phyloP scores from a whole-genome alignment of 2,797 vertebrate species.

The Odontamblyopus rebecca region DNA sequence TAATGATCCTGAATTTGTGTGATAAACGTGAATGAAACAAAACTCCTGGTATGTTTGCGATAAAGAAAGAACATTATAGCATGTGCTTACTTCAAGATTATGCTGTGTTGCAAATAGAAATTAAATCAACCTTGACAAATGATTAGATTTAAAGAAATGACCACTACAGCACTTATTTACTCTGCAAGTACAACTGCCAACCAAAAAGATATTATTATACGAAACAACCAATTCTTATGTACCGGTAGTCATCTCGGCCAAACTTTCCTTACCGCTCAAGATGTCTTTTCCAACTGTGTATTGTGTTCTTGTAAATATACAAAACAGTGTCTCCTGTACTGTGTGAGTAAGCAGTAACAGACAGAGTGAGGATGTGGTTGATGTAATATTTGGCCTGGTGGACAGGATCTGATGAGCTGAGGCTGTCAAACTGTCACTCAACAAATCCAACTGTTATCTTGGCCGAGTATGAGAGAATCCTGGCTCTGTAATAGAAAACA shows the following conservation, averaged over 20 bases:
- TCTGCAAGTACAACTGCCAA: too few species aligned
- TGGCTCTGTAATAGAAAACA: conserved; percentile 6
- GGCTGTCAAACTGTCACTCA: conserved; percentile 51
- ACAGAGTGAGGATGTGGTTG: conserved; percentile 42
- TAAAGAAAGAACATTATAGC: too few species aligned
- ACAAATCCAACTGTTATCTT: conserved; percentile 43
- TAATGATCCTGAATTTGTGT: too few species aligned
- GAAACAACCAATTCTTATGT: neutral
- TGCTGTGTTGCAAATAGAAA: too few species aligned
- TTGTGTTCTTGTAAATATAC: neutral
- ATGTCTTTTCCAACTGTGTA: neutral
- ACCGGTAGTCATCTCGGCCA: too few species aligned
- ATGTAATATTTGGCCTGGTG: conserved; percentile 50
- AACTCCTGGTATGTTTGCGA: too few species aligned
- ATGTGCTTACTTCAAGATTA: too few species aligned
- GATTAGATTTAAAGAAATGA: too few species aligned
- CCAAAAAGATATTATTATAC: too few species aligned
- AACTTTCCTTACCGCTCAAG: neutral
- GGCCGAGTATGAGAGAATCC: conserved; percentile 25
- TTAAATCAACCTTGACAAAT: too few species aligned
- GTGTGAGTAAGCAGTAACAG: conserved; percentile 35
- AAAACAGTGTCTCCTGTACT: neutral
- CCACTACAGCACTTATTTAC: too few species aligned
- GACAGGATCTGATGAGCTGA: conserved; percentile 39
- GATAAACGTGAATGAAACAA: too few species aligned